phyloP scores from a whole-genome alignment of 64 coral and sea anemone genomes.

The Acropora yongei region DNA sequence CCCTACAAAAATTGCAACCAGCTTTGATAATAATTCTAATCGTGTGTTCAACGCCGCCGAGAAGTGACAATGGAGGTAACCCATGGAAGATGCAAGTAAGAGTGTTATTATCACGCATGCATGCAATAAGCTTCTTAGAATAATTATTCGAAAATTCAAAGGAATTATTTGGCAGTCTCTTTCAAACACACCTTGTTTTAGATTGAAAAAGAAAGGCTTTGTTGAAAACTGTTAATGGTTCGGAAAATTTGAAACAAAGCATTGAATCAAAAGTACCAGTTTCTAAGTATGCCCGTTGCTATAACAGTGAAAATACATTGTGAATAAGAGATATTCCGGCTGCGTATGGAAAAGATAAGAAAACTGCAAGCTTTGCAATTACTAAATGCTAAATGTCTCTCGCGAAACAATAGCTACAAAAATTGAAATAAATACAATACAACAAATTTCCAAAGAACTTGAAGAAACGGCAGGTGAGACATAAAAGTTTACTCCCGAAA shows the following conservation, averaged over 20 bases:
- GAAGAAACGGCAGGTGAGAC: no score
- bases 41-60: no score
- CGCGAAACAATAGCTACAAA: no score
- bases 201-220: neutral
- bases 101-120: neutral
- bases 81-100: no score
- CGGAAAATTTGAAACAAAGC: neutral
- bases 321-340: neutral
- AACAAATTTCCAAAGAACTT: no score
- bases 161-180: no score
- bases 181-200: neutral
- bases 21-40: neutral
- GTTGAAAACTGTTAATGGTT: neutral
- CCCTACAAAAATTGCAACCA: constrained; percentile 2
- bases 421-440: no score
- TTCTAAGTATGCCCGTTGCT: neutral
- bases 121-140: neutral
- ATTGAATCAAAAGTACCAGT: neutral
- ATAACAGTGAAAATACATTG: neutral
- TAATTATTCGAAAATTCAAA: no score
- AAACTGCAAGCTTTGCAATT: neutral
- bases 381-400: no score
- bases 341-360: neutral
- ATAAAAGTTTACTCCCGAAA: no score
- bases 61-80: neutral